These are phyloP conservation scores for Hermaeophaga mercurialis DNA, from an alignment of 2,888 invertebrate species.

Conservation along the genomic window DNA sequence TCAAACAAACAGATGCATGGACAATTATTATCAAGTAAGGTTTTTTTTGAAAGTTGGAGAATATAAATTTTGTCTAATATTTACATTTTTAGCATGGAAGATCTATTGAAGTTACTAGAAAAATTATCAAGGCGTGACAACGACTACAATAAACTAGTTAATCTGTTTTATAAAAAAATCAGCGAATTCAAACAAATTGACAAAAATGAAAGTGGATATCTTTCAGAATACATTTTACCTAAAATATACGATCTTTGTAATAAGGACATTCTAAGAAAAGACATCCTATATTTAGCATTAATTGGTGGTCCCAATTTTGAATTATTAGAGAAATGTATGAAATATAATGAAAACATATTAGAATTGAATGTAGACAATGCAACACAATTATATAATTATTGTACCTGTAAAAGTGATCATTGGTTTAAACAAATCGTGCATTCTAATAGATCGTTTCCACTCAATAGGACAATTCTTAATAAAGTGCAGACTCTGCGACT, in stretches of 20 bases:
- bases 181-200: slow-evolving; percentile 24
- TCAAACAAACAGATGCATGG: too few relatives aligned
- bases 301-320: slow-evolving; percentile 43
- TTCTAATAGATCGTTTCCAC: slow-evolving; percentile 30
- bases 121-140: slow-evolving; percentile 21
- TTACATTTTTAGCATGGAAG: slow-evolving; percentile 28
- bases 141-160: slow-evolving; percentile 18
- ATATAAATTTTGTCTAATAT: background rate
- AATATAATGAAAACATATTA: slow-evolving; percentile 44
- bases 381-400: slow-evolving; percentile 49
- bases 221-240: slow-evolving; percentile 39
- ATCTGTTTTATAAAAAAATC: slow-evolving; percentile 28
- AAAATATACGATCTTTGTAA: slow-evolving; percentile 44
- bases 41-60: too few relatives aligned
- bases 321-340: slow-evolving; percentile 40
- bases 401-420: slow-evolving; percentile 48
- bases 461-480: slow-evolving; percentile 38
- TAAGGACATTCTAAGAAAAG: slow-evolving; percentile 41
- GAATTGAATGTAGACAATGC: slow-evolving; percentile 46
- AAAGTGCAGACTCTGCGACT: slow-evolving; percentile 45
- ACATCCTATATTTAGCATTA: slow-evolving; percentile 46
- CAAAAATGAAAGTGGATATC: slow-evolving; percentile 34
- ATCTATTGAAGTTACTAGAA: slow-evolving; percentile 28
- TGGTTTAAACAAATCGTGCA: slow-evolving; percentile 51
- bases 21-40: too few relatives aligned